Base-by-base conservation (phyloP, 1,140 invertebrate species). In the Apolygus lucorum region DNA sequence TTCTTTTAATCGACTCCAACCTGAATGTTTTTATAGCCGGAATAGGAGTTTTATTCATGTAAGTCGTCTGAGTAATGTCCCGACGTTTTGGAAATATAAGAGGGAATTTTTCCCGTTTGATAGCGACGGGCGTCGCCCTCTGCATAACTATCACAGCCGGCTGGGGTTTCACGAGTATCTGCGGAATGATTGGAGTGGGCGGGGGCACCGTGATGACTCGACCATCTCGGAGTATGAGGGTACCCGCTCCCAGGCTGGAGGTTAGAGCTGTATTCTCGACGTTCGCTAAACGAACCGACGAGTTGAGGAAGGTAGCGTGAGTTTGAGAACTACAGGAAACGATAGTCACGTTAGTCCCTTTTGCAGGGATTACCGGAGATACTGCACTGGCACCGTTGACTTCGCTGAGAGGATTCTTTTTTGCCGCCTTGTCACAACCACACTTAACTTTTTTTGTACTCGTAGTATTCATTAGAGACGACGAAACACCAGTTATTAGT, bases 21-120 rank as follows among this genome's bases (percentile, higher is more conserved):
- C 79, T 79, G 13, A 78, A 77, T 59, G 78, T 78, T 49, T 80
- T 79, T 67, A 87, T 82, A 22, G 86, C 86, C 24, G 87, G 84
- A 76, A 89, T 88, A 27, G 87, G 87, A 73, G 88, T 82, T 79
- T 88, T 88, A 76, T 88, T 88, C 1, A 85, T 81, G 82, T 86
- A 87, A 24, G 86, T 87, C 1, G 87, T 88, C 77, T 80, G 80
- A 0, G 84, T 84, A 17, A 80, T 77, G 73, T 80, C 78, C 69
- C 74, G 54, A 54, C 62, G 74, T 75, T 78, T 70, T 2, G 71
- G 70, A 28, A 28, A 29, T 11, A 70, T 66, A 8, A 70, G 17
- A 1, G 52, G 28, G 54, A 34, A 42, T 69, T 68, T 54, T 49
- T 63, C 63, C 21, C 54, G 71, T 42, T 68, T 64, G 49, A 26